Evolutionary conservation across 2,888 invertebrate species (phyloP).

Genomic region (Himalopsyche anomala): DNA sequence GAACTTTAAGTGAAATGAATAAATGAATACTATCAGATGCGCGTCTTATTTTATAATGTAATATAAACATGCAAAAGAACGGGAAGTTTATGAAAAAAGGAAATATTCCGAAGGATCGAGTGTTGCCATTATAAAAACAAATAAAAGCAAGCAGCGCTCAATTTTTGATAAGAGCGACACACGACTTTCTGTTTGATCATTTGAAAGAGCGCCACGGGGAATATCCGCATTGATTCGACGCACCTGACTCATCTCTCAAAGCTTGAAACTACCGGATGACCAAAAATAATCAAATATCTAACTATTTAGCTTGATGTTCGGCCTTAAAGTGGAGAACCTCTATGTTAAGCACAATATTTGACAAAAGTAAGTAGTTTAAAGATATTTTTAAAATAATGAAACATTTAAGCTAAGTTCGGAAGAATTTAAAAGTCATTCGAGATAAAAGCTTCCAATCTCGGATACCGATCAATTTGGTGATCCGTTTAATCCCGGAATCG

Average conservation of each 20-base stretch:
- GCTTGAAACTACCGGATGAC: background rate
- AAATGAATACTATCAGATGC: slow-evolving; percentile 11
- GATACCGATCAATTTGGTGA: too few relatives aligned
- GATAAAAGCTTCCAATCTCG: too few relatives aligned
- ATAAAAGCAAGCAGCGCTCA: slow-evolving; percentile 13
- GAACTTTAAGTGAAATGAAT: background rate
- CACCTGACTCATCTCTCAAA: slow-evolving; percentile 25
- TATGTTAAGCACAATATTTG: too few relatives aligned
- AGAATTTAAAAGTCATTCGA: too few relatives aligned
- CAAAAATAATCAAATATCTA: background rate
- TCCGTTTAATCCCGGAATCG: too few relatives aligned
- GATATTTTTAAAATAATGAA: too few relatives aligned
- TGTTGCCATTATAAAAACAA: slow-evolving; percentile 36
- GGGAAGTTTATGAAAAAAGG: background rate
- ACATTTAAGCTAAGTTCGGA: too few relatives aligned
- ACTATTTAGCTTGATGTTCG: too few relatives aligned
- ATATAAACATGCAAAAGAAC: background rate
- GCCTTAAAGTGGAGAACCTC: too few relatives aligned
- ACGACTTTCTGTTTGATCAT: slow-evolving; percentile 41
- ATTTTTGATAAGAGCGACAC: slow-evolving; percentile 42
- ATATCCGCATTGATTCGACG: slow-evolving; percentile 35
- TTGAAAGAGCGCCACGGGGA: slow-evolving; percentile 30
- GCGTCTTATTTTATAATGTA: background rate
- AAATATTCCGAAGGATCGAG: background rate
- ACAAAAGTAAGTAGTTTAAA: too few relatives aligned